Conservation (phyloP, 2,113 vertebrate species). For the Festucalex cinctus region DNA sequence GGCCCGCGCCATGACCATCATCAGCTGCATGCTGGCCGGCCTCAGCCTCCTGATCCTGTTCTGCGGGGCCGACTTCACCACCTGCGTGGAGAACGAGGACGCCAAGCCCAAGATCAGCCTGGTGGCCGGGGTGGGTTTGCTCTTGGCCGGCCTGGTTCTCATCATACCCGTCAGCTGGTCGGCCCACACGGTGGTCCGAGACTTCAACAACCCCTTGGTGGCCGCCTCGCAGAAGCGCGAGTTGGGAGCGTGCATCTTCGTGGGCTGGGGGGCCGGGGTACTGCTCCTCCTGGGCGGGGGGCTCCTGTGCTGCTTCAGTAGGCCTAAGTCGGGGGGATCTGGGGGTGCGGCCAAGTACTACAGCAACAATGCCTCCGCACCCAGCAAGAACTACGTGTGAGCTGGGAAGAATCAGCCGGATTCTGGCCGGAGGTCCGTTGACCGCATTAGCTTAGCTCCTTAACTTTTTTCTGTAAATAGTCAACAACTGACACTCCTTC, state of each 20-base stretch:
- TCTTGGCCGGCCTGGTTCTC: constrained; percentile 67
- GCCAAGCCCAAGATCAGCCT: constrained; percentile 72
- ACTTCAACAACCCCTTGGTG: constrained; percentile 62
- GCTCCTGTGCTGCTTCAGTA: constrained; percentile 76
- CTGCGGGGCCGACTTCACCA: constrained; percentile 74
- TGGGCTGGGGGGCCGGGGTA: constrained; percentile 70
- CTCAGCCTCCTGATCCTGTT: constrained; percentile 69
- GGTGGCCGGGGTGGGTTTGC: constrained; percentile 59
- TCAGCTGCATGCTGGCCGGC: constrained; percentile 59
- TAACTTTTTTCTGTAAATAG: not conserved
- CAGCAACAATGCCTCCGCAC: constrained; percentile 59
- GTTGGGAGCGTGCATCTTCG: constrained; percentile 72
- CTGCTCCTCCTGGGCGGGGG: constrained; percentile 71
- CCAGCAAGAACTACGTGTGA: constrained; percentile 70
- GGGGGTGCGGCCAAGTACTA: constrained; percentile 68
- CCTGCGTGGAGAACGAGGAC: constrained; percentile 67
- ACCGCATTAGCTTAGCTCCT: not conserved
- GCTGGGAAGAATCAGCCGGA: not conserved
- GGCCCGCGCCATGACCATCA: constrained; percentile 72
- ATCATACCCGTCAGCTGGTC: constrained; percentile 76
- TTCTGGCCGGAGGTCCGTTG: not conserved
- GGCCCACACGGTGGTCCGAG: constrained; percentile 52
- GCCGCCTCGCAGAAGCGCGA: constrained; percentile 28
- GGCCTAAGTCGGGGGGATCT: constrained; percentile 43
- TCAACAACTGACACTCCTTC: not conserved